Percentiles rank a stretch among this genome's conserved stretches.
Conservation (phyloP, 2,797 vertebrate species). For the Crocidura indochinensis region DNA sequence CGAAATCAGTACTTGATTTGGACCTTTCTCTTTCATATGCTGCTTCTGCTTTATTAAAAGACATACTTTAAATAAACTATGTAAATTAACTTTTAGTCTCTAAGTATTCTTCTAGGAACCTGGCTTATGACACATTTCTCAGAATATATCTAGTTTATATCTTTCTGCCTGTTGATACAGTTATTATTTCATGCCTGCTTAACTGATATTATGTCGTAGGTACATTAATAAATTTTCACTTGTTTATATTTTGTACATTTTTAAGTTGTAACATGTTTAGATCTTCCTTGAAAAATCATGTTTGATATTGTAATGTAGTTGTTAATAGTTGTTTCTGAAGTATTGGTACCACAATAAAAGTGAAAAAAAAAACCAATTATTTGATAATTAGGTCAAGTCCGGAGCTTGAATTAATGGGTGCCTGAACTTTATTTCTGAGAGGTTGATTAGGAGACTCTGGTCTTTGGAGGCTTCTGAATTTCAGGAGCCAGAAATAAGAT, state of each 20-base stretch:
- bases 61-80: not conserved
- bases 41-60: not conserved
- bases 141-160: not conserved
- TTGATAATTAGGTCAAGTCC: no score
- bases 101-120: not conserved
- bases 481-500: no score
- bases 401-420: no score
- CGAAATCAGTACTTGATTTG: not conserved
- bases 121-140: not conserved
- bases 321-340: not conserved
- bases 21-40: not conserved
- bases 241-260: not conserved
- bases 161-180: not conserved
- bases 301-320: not conserved
- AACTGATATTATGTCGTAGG: not conserved
- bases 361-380: no score
- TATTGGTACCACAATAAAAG: not conserved
- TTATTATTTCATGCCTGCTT: constrained; percentile 10
- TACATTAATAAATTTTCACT: not conserved
- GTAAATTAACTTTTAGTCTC: not conserved
- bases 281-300: constrained; percentile 30
- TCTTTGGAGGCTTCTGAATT: no score
- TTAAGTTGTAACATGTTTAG: not conserved
- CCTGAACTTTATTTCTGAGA: no score
- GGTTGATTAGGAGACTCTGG: no score